These are phyloP conservation scores for Eristalis intricaria DNA, from an alignment of 2,888 invertebrate genomes.

Conservation along the genomic window DNA sequence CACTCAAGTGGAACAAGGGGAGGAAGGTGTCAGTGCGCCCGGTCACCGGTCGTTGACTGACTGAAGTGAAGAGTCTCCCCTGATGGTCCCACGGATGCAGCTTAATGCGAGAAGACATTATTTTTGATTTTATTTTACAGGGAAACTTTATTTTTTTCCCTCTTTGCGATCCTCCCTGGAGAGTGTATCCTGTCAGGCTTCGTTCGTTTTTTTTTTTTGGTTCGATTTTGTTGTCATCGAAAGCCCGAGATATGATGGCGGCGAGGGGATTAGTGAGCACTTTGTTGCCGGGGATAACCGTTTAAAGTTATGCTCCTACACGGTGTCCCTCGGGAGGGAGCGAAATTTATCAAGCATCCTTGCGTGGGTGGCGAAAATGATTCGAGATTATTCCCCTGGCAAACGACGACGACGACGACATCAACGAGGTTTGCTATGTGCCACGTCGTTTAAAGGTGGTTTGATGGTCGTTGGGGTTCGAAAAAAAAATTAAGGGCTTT, in stretches of 20 bases:
- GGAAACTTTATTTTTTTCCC: not conserved
- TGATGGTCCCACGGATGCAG: not conserved
- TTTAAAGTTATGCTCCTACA: slow-evolving; percentile 48
- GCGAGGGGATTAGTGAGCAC: slow-evolving; percentile 44
- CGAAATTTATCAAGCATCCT: not conserved
- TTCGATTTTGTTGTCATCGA: not conserved
- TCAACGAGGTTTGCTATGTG: not conserved
- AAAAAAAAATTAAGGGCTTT: not conserved
- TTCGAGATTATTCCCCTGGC: not conserved
- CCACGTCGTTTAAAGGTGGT: not conserved
- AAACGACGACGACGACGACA: not conserved
- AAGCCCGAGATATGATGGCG: not conserved
- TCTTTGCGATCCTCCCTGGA: not conserved
- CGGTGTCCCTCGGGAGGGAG: not conserved
- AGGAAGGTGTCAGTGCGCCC: not conserved
- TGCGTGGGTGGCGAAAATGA: not conserved
- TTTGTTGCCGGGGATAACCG: slow-evolving; percentile 52
- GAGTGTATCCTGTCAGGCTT: not conserved
- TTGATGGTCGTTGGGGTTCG: not conserved
- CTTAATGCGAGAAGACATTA: not conserved
- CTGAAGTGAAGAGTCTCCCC: not conserved
- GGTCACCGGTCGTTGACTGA: not conserved
- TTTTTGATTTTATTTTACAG: not conserved
- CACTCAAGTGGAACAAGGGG: not conserved
- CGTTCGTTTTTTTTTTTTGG: not conserved